Evolutionary conservation across 2,797 vertebrate genomes (phyloP).

Genomic region (Gorsachius magnificus): DNA sequence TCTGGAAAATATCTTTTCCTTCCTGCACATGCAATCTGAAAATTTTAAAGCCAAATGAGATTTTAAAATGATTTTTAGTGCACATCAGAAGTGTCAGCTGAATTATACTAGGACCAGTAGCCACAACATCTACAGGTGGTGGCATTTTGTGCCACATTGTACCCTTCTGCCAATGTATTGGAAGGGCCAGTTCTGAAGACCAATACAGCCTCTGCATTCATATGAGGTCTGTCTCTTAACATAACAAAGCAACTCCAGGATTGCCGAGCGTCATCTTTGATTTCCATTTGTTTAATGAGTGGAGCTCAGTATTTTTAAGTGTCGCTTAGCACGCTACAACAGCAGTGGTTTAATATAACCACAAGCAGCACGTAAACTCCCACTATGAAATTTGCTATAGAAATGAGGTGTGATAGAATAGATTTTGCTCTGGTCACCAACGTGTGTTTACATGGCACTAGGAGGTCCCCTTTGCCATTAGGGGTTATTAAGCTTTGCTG

Average conservation of each 20-base stretch:
- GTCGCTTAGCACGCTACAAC: background rate
- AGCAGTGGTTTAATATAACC: background rate
- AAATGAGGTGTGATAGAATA: background rate
- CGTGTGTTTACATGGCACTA: rapidly evolving
- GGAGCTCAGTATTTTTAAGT: background rate
- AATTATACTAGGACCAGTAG: background rate
- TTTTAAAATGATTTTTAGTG: background rate
- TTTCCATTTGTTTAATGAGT: background rate
- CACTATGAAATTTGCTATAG: background rate
- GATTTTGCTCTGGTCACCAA: background rate
- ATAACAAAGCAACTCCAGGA: background rate
- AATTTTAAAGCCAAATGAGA: background rate
- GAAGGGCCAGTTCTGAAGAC: background rate
- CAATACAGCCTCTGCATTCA: background rate
- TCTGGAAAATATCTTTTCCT: background rate
- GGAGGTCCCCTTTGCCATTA: background rate
- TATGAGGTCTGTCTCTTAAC: background rate
- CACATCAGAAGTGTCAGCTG: background rate
- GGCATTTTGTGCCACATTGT: background rate
- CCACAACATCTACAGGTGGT: background rate
- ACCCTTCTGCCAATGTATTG: background rate
- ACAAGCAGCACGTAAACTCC: background rate
- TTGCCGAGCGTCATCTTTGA: background rate
- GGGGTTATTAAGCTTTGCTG: background rate
- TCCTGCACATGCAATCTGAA: background rate